These are phyloP conservation scores for Geotrupes spiniger DNA, from an alignment of 2,888 invertebrate species.

Conservation along the genomic window DNA sequence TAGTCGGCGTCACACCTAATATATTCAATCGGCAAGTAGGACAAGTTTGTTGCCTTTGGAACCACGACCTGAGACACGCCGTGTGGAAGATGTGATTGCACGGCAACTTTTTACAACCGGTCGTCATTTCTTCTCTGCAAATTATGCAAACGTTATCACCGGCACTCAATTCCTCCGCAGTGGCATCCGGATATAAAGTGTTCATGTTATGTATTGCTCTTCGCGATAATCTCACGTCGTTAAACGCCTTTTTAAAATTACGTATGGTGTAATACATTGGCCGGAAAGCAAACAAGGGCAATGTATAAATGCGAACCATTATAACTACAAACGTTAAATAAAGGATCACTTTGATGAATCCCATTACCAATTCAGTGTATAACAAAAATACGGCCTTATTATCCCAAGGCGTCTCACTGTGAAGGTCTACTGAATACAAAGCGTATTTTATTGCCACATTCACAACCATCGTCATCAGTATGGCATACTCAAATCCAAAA, in stretches of 20 bases:
- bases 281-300: constrained; percentile 96
- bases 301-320: constrained; percentile 95
- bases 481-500: constrained; percentile 99
- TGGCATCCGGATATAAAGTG: constrained; percentile 94
- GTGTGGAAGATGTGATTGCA: constrained; percentile 99
- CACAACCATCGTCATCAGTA: constrained; percentile 86
- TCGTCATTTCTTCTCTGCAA: constrained; percentile 76
- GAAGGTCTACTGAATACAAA: constrained; percentile 83
- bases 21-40: constrained; percentile 96
- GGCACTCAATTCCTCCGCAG: constrained; percentile 83
- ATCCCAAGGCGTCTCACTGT: constrained; percentile 97
- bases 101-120: constrained; percentile 90
- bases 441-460: constrained; percentile 92
- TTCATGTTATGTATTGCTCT: constrained; percentile 98
- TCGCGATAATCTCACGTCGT: constrained; percentile 94
- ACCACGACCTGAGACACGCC: constrained; percentile 96
- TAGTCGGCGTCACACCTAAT: constrained; percentile 39
- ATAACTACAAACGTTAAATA: constrained; percentile 79
- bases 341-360: constrained; percentile 69
- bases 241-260: constrained; percentile 95
- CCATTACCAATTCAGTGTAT: constrained; percentile 94
- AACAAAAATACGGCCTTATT: constrained; percentile 97
- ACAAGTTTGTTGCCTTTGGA: constrained; percentile 99
- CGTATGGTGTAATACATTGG: constrained; percentile 99
- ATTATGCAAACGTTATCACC: constrained; percentile 99